Percentiles rank a stretch among this genome's conserved stretches.
These are phyloP conservation scores for Mayetiola destructor DNA, from an alignment of 2,888 invertebrate genomes.

Conservation along the genomic window DNA sequence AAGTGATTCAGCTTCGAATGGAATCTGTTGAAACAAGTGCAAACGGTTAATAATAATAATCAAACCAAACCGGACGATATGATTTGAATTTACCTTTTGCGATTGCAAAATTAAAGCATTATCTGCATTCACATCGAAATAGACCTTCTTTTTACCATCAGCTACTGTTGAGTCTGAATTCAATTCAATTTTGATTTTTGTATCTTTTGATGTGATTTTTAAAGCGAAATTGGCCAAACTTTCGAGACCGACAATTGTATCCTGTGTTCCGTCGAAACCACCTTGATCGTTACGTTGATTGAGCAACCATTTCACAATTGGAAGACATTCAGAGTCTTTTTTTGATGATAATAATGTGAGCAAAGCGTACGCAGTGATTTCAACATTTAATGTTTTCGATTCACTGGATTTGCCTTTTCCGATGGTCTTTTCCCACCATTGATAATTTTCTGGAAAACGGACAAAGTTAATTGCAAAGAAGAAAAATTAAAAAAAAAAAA, in stretches of 20 bases:
- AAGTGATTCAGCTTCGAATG: conserved; percentile 42
- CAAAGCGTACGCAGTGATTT: conserved; percentile 80
- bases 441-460: conserved; percentile 37
- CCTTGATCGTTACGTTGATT: conserved; percentile 51
- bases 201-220: conserved; percentile 38
- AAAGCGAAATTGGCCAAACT: conserved; percentile 43
- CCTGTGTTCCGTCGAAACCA: conserved; percentile 63
- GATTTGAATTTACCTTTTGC: conserved; percentile 46
- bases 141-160: conserved; percentile 30
- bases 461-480: no score
- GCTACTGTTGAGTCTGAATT: conserved; percentile 34
- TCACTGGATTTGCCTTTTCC: background rate
- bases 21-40: conserved; percentile 16
- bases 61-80: no score
- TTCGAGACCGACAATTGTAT: conserved; percentile 58
- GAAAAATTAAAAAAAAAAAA: no score
- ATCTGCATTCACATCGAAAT: conserved; percentile 46
- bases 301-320: conserved; percentile 57
- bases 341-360: conserved; percentile 48
- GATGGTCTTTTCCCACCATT: conserved; percentile 60
- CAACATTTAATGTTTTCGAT: conserved; percentile 41
- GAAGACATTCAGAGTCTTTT: conserved; percentile 33
- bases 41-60: background rate
- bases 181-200: conserved; percentile 37
- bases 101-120: conserved; percentile 74